Conservation (phyloP, 2,888 invertebrate genomes). For the Plebejus melissa region DNA sequence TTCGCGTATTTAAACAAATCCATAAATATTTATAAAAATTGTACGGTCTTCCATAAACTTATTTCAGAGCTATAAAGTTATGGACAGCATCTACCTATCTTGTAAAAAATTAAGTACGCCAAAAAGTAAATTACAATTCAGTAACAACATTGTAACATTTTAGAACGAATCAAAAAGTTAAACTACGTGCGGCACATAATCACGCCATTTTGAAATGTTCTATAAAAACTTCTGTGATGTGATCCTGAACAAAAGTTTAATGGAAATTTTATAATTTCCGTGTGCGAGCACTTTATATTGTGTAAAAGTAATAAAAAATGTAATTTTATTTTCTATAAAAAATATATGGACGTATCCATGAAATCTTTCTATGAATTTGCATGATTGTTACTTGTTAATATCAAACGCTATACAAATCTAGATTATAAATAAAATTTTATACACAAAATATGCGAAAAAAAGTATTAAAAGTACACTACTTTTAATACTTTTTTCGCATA, state of each 20-base stretch:
- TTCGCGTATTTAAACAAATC: too few relatives aligned
- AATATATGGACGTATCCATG: not conserved
- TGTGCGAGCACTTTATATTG: not conserved
- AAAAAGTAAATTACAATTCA: not conserved
- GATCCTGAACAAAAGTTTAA: not conserved
- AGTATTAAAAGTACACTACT: not conserved
- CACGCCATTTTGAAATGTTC: not conserved
- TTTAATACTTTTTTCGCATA: too few relatives aligned
- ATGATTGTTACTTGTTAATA: not conserved
- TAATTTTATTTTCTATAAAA: not conserved
- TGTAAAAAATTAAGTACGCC: not conserved
- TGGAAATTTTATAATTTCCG: not conserved
- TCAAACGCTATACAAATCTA: not conserved
- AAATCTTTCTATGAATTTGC: not conserved
- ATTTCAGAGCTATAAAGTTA: too few relatives aligned
- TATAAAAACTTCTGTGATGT: not conserved
- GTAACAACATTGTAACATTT: slow-evolving; percentile 11
- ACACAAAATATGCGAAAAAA: not conserved
- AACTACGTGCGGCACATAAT: not conserved
- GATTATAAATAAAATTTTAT: not conserved
- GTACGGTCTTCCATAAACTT: too few relatives aligned
- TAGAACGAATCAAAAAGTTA: not conserved
- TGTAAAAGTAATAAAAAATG: not conserved
- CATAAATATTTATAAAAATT: too few relatives aligned
- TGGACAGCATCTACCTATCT: too few relatives aligned